Evolutionary conservation across 2,888 invertebrate genomes (phyloP).

Genomic region (Leptinotarsa juncta): DNA sequence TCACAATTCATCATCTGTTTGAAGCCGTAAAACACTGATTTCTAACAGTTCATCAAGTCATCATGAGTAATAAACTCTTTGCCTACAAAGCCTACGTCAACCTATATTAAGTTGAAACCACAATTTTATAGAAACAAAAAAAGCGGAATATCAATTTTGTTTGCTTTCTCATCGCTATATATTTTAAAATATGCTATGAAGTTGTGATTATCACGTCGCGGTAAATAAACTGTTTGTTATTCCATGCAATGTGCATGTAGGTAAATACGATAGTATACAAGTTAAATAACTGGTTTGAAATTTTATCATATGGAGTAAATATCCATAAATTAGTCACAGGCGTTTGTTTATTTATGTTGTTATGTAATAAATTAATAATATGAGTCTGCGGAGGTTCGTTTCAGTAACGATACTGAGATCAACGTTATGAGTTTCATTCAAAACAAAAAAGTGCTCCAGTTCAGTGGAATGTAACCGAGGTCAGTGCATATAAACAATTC

Average conservation of each 20-base stretch:
- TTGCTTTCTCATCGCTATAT: constrained; percentile 16
- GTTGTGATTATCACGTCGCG: constrained; percentile 19
- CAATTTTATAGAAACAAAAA: constrained; percentile 10
- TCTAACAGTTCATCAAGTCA: background rate
- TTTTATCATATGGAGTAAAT: constrained; percentile 23
- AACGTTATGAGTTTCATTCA: background rate
- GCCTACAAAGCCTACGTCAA: background rate
- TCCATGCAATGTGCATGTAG: constrained; percentile 12
- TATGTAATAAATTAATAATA: constrained; percentile 7
- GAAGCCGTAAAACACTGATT: background rate
- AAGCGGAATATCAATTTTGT: constrained; percentile 10
- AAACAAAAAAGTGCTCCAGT: background rate
- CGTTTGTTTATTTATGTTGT: constrained; percentile 14
- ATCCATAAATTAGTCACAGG: constrained; percentile 21
- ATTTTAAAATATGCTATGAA: constrained; percentile 10
- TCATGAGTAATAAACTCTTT: background rate
- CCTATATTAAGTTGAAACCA: background rate
- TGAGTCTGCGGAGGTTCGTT: background rate
- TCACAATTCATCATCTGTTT: background rate
- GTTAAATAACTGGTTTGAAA: constrained; percentile 25
- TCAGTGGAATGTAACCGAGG: no score
- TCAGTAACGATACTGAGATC: background rate
- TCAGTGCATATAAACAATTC: no score
- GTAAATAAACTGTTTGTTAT: constrained; percentile 20
- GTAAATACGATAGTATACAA: constrained; percentile 23